phyloP scores from a whole-genome alignment of 2,888 invertebrate genomes.

The Lepetodrilus schrolli region DNA sequence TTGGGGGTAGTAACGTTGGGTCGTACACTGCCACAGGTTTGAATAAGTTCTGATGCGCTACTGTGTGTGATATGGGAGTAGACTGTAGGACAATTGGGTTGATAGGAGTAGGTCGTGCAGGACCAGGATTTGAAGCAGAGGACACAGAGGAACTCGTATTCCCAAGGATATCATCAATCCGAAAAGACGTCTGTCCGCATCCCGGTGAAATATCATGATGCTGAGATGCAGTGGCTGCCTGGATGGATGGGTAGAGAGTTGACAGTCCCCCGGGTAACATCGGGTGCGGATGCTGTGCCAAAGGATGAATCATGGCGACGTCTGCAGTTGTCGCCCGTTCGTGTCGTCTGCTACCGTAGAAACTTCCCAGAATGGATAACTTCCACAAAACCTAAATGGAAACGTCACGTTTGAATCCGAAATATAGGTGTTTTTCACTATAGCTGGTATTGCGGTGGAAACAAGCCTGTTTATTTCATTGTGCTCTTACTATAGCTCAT shows the following conservation, averaged over 20 bases:
- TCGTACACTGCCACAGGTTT: slow-evolving; percentile 59
- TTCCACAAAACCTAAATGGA: no score
- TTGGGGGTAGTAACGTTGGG: slow-evolving; percentile 46
- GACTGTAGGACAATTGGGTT: slow-evolving; percentile 57
- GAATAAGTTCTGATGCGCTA: slow-evolving; percentile 46
- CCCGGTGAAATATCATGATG: slow-evolving; percentile 26
- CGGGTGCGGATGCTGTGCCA: slow-evolving; percentile 37
- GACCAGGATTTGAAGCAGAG: slow-evolving; percentile 3
- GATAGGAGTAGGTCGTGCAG: slow-evolving; percentile 58
- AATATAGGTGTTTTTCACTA: no score
- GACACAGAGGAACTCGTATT: slow-evolving; percentile 43
- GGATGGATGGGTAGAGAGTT: slow-evolving; percentile 32
- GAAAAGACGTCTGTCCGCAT: slow-evolving; percentile 51
- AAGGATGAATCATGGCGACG: slow-evolving; percentile 41
- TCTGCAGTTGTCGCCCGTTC: not conserved
- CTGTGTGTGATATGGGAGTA: slow-evolving; percentile 14
- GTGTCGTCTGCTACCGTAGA: not conserved
- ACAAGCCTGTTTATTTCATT: slow-evolving; percentile 34
- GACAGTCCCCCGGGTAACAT: slow-evolving; percentile 35
- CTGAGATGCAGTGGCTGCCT: slow-evolving; percentile 17
- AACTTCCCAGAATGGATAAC: no score
- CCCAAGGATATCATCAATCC: slow-evolving; percentile 57
- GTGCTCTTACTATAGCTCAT: not conserved
- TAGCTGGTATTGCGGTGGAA: no score
- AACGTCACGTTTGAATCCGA: not conserved